These are phyloP conservation scores for Sphaeridia pumilis DNA, from an alignment of 2,888 invertebrate species.

Conservation along the genomic window DNA sequence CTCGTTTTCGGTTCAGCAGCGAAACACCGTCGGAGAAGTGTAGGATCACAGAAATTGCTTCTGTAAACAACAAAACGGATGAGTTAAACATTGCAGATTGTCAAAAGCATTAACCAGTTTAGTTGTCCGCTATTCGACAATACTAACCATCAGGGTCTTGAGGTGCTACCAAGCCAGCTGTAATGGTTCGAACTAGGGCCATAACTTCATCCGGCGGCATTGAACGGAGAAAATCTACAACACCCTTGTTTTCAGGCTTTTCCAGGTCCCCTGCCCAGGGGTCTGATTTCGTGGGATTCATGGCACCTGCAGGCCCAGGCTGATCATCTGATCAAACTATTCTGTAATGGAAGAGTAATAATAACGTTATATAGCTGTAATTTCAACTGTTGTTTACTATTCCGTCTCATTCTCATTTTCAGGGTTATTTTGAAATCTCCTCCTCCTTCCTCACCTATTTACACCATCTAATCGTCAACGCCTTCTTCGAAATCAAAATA, in stretches of 20 bases:
- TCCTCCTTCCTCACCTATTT: too few relatives aligned
- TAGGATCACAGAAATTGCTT: conserved; percentile 45
- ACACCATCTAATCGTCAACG: too few relatives aligned
- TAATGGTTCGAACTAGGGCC: conserved; percentile 20
- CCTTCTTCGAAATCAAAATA: too few relatives aligned
- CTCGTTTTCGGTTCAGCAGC: conserved; percentile 44
- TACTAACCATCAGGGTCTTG: conserved; percentile 13
- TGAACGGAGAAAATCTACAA: conserved; percentile 9
- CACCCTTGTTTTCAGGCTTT: not conserved
- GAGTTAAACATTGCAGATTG: not conserved
- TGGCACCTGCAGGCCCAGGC: too few relatives aligned
- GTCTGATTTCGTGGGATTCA: not conserved
- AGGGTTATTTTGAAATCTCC: too few relatives aligned
- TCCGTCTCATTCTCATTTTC: too few relatives aligned
- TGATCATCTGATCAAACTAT: too few relatives aligned
- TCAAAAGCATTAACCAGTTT: not conserved
- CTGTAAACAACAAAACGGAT: conserved; percentile 39
- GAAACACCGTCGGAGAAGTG: conserved; percentile 44
- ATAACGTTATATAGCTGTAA: too few relatives aligned
- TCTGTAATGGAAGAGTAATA: too few relatives aligned
- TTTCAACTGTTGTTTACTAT: too few relatives aligned
- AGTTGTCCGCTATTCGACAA: not conserved
- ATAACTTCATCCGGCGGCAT: conserved; percentile 20
- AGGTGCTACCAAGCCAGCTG: conserved; percentile 15
- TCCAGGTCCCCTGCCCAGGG: not conserved